Evolutionary conservation across 2,113 vertebrate genomes (phyloP), one percentile per base, ranked within the genome.

Genomic region (Orientallactaga bullata): DNA sequence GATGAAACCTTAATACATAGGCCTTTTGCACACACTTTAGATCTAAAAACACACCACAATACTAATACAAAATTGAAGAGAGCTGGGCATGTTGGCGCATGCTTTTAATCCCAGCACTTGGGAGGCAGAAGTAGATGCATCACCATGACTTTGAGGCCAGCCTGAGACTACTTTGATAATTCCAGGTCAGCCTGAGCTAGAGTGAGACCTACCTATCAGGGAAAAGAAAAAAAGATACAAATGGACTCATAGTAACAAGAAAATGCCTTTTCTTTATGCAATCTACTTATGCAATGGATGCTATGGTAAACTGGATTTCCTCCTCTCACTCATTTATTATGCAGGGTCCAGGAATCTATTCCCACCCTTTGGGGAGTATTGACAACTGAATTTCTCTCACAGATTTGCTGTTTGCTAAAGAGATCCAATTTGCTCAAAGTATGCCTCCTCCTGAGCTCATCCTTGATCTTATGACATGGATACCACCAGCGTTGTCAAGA

Each of bases 261-360:
- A 68, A 66, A 55, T 1, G 28, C 15, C 21, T 2, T n/a, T n/a
- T 39, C 18, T 16, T 63, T 3, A 20, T 79, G 8, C 5, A 55
- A 78, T 77, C 13, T 47, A 26, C 20, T 42, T 39, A 23, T 21
- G 11, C 28, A 39, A 24, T 26, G 71, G 30, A 24, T 39, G 17
- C 9, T 85, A 16, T 35, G 26, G 10, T 83, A 3, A 71, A 3
- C 42, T 83, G 15, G 7, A 8, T 68, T 26, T 73, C 16, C 8
- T 5, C 42, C 16, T 1, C 10, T 6, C 18, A 3, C 0, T 3
- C 5, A 42, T 71, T 74, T 16, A 7, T 4, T n/a, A 69, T 61
- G 35, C 18, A 26, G 30, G 17, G 24, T 8, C 39, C 23, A 68
- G 61, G 73, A 23, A 30, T 32, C 39, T 18, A 17, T 28, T 39